Evolutionary conservation across 2,113 vertebrate genomes (phyloP).

Genomic region (Antechinus flavipes): DNA sequence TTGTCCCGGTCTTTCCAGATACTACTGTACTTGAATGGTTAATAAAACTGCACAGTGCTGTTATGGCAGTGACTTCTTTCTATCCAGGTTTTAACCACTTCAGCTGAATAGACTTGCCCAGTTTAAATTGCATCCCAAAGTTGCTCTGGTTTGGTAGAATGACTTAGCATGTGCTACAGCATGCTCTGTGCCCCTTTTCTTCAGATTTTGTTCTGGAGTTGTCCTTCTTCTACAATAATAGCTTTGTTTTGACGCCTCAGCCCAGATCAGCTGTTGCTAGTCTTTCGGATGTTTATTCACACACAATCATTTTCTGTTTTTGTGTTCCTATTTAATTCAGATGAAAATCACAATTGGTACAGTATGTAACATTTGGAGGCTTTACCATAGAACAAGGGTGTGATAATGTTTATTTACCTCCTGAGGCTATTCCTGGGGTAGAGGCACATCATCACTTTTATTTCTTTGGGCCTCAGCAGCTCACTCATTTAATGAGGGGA

Average conservation of each 20-base stretch:
- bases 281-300: constrained; percentile 77
- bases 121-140: not conserved
- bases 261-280: constrained; percentile 80
- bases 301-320: constrained; percentile 73
- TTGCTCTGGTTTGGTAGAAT: constrained; percentile 21
- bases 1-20: constrained; percentile 85
- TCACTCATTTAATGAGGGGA: not conserved
- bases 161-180: not conserved
- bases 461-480: not conserved
- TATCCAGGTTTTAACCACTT: constrained; percentile 35
- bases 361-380: constrained; percentile 12
- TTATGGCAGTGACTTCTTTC: constrained; percentile 74
- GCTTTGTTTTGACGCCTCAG: constrained; percentile 83
- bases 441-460: not conserved
- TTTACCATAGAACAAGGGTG: not conserved
- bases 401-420: not conserved
- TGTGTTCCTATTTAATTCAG: constrained; percentile 42
- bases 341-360: constrained; percentile 46
- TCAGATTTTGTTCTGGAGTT: constrained; percentile 21
- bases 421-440: not conserved
- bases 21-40: constrained; percentile 88
- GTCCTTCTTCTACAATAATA: constrained; percentile 71
- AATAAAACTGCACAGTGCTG: constrained; percentile 90
- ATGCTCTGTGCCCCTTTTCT: constrained; percentile 23
- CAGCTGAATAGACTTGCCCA: not conserved